Evolutionary conservation across 2,888 invertebrate genomes (phyloP).

Genomic region (Lepidocyrtoides sp.): DNA sequence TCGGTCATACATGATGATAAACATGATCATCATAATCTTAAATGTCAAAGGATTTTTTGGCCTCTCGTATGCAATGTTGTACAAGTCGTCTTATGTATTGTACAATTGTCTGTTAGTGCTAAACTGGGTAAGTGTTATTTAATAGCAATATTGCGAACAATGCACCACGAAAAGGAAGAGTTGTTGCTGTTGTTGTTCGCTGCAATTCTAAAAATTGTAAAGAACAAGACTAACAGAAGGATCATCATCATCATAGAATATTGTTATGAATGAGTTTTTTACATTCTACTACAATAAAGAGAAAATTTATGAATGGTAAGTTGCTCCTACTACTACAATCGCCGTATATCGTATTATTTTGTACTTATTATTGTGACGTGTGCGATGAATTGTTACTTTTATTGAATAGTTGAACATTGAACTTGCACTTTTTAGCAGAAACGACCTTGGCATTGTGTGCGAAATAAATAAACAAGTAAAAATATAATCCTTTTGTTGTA

Average conservation of each 20-base stretch:
- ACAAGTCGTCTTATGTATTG: background rate
- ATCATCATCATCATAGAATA: slow-evolving; percentile 40
- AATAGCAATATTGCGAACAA: background rate
- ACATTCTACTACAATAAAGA: slow-evolving; percentile 19
- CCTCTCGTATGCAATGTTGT: too few relatives aligned
- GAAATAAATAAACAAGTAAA: slow-evolving; percentile 55
- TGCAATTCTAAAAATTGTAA: slow-evolving; percentile 28
- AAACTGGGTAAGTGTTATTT: background rate
- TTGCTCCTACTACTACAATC: slow-evolving; percentile 3
- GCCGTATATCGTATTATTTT: background rate
- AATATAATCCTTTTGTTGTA: slow-evolving; percentile 55
- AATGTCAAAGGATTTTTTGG: too few relatives aligned
- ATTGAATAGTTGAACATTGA: slow-evolving; percentile 66
- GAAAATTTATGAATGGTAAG: slow-evolving; percentile 51
- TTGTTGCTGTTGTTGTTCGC: too few relatives aligned
- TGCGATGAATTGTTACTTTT: slow-evolving; percentile 55
- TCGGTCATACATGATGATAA: too few relatives aligned
- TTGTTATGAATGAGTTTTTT: slow-evolving; percentile 51
- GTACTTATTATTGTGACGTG: slow-evolving; percentile 22
- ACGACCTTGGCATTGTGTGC: slow-evolving; percentile 62
- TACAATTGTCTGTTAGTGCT: background rate
- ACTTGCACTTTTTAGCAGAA: slow-evolving; percentile 62
- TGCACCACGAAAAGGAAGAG: background rate
- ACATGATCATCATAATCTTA: too few relatives aligned
- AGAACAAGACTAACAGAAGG: slow-evolving; percentile 50